A percentile compares a stretch with the other conserved stretches of the same genome.
These are phyloP conservation scores for Varanus komodoensis DNA, from an alignment of 2,113 vertebrate species.

Conservation along the genomic window DNA sequence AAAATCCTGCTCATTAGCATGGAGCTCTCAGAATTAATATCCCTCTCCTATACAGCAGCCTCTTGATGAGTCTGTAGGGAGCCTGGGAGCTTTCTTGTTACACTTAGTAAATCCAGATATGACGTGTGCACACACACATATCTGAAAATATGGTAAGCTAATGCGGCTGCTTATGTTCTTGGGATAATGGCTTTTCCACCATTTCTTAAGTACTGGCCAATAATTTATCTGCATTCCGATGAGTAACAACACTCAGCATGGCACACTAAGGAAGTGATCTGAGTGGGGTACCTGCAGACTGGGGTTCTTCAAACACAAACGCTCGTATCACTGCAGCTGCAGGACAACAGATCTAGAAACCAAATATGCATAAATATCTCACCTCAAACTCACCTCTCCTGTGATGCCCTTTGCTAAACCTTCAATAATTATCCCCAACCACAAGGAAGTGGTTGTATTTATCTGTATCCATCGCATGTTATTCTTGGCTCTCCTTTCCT, in stretches of 20 bases:
- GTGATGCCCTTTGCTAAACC: background rate
- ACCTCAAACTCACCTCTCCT: background rate
- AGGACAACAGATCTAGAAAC: background rate
- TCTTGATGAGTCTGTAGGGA: conserved; percentile 28
- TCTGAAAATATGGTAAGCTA: background rate
- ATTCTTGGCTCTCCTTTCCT: background rate
- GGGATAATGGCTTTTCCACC: conserved; percentile 18
- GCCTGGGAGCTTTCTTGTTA: background rate
- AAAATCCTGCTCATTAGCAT: too few species aligned
- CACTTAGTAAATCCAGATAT: background rate
- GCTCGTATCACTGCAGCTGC: background rate
- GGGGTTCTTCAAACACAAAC: background rate
- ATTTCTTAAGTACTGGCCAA: background rate
- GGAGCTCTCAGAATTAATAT: conserved; percentile 6
- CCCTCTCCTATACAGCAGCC: background rate
- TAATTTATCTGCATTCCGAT: conserved; percentile 6
- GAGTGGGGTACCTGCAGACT: background rate
- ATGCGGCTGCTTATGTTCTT: background rate
- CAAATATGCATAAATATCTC: background rate
- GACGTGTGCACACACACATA: background rate
- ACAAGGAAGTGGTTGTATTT: background rate
- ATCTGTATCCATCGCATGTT: background rate
- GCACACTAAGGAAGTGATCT: background rate
- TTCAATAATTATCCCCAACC: background rate
- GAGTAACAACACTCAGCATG: background rate